Percentiles rank a stretch among this genome's conserved stretches.
Conservation (phyloP, 2,113 vertebrate genomes). For the Spizaetus ornatus region DNA sequence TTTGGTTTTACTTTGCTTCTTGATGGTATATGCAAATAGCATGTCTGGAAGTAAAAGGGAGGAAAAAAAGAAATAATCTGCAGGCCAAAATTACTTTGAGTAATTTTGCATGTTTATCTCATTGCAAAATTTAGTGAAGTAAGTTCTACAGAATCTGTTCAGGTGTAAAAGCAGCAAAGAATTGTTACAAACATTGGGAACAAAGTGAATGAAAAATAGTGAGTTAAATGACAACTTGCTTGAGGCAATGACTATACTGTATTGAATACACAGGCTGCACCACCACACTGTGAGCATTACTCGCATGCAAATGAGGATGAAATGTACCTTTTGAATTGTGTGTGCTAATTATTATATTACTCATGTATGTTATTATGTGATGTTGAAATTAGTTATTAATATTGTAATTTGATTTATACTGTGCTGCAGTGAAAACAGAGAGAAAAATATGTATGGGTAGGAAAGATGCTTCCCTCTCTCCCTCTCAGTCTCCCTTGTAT, state of each 20-base stretch:
- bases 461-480: not conserved
- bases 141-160: not conserved
- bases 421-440: not conserved
- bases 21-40: rapidly evolving
- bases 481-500: rapidly evolving
- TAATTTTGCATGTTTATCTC: not conserved
- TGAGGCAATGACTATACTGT: not conserved
- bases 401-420: not conserved
- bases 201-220: not conserved
- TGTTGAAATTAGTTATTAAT: not conserved
- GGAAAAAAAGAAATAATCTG: not conserved
- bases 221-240: not conserved
- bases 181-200: not conserved
- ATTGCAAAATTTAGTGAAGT: not conserved
- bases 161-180: not conserved
- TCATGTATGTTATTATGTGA: rapidly evolving
- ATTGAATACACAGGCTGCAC: not conserved
- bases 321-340: not conserved
- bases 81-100: not conserved
- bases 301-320: not conserved
- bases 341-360: not conserved
- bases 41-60: not conserved
- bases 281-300: too few relatives aligned
- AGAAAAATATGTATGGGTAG: too few relatives aligned
- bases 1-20: not conserved